Conservation (phyloP, 1,140 invertebrate genomes). For the Scaptomyza hsui region DNA sequence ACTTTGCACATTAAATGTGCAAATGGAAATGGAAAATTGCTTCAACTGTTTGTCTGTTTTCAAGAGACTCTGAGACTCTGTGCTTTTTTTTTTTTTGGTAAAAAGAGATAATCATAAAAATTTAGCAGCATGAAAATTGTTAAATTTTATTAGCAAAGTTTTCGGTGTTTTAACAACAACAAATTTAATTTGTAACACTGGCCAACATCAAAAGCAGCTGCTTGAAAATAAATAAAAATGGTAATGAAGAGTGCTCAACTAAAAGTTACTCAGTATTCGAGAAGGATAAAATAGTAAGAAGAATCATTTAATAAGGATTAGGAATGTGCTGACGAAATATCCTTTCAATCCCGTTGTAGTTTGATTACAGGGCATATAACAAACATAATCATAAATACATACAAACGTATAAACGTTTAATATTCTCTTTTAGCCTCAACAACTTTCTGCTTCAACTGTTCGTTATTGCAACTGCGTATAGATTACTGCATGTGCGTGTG, state of each 20-base stretch:
- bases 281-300: no score
- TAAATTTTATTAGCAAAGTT: conserved; percentile 78
- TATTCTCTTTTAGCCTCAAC: conserved; percentile 6
- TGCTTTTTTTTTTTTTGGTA: conserved; percentile 2
- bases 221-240: conserved; percentile 19
- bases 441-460: conserved; percentile 23
- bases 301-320: no score
- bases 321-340: neutral
- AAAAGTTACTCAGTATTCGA: neutral
- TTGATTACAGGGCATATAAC: conserved; percentile 25
- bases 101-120: conserved; percentile 78
- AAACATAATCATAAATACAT: conserved; percentile 71
- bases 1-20: conserved; percentile 68
- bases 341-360: neutral
- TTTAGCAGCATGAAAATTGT: conserved; percentile 73
- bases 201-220: conserved; percentile 80
- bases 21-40: conserved; percentile 50
- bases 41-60: conserved; percentile 27
- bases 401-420: conserved; percentile 44
- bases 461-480: conserved; percentile 39
- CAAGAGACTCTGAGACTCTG: neutral
- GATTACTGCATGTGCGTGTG: conserved; percentile 31
- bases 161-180: conserved; percentile 38
- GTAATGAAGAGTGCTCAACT: neutral
- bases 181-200: conserved; percentile 73